Evolutionary conservation across 2,888 invertebrate species (phyloP).

Genomic region (Heliconius hortense): DNA sequence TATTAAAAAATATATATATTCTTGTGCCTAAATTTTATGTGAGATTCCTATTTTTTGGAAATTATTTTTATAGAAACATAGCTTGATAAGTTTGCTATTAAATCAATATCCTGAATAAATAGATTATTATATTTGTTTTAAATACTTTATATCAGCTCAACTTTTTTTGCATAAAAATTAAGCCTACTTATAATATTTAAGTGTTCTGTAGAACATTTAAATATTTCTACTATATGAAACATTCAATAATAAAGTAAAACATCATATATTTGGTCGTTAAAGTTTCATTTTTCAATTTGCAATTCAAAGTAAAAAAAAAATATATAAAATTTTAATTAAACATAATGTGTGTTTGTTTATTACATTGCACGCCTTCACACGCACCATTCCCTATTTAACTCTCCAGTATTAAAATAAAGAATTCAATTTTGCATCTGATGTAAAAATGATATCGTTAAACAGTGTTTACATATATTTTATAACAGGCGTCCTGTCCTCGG

Average conservation of each 20-base stretch:
- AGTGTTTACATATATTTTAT: constrained; percentile 30
- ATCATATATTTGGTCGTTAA: neutral
- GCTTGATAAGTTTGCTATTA: too few relatives aligned
- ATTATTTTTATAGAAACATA: too few relatives aligned
- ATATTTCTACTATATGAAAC: too few relatives aligned
- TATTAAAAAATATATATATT: neutral
- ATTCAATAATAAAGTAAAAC: too few relatives aligned
- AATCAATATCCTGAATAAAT: too few relatives aligned
- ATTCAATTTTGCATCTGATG: constrained; percentile 41
- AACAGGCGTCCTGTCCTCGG: neutral
- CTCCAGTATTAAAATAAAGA: constrained; percentile 39
- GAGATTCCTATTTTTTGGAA: too few relatives aligned
- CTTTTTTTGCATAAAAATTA: too few relatives aligned
- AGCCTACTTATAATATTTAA: too few relatives aligned
- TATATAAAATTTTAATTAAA: neutral
- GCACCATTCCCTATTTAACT: constrained; percentile 22
- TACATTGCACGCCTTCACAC: constrained; percentile 15
- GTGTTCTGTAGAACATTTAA: too few relatives aligned
- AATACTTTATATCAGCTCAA: too few relatives aligned
- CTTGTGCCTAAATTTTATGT: too few relatives aligned
- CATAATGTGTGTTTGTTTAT: neutral
- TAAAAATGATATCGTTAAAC: constrained; percentile 38
- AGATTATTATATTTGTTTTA: too few relatives aligned
- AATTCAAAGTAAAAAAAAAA: neutral
- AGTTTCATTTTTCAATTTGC: neutral